Base-by-base conservation (phyloP, 2,888 invertebrate genomes). In the Philaethria dido region DNA sequence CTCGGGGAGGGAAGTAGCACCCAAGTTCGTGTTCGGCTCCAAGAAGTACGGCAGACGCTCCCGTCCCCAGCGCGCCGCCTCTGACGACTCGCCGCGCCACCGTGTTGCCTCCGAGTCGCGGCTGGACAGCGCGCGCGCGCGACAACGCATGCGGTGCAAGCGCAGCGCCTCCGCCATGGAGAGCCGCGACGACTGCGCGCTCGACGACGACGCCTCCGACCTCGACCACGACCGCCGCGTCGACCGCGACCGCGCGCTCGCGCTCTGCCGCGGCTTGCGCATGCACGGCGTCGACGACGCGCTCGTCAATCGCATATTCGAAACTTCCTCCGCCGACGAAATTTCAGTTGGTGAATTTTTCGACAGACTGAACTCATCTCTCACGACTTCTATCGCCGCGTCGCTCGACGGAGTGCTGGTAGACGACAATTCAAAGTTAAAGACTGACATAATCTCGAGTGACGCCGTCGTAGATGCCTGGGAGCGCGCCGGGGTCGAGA, bases 11-110 rank as follows among this genome's bases (percentile, higher is more conserved):
- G 96, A 96, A 85, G 94, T 95, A 13, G 95, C 95, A 0, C 96
- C 96, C 3, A 95, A 95, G 79, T 94, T 95, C 73, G 94, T 96
- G 0, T 95, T 95, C 76, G 96, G 96, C 1, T 93, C 95, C 25
- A 96, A 96, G 80, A 96, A 96, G 81, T 96, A 96, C 85, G 96
- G 96, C 0, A 92, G 96, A 0, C 92, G 96, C 55, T 95, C 96
- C 2, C 92, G 95, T 47, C 96, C 96, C 0, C 93, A 93, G 71
- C 85, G 85, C 61, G 62, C 75, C 9, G 70, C 76, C 39, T 66
- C 74, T 13, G 80, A 77, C 6, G 80, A 76, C 33, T 72, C 77
- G 0, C 72, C 75, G 11, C 76, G 78, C 5, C 83, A 82, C 11
- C 84, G 88, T 20, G 85, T 86, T 39, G 80, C 87, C 1, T 87